A percentile compares a stretch with the other conserved stretches of the same genome.
phyloP scores from a whole-genome alignment of 2,113 vertebrate genomes.

The Motacilla alba region DNA sequence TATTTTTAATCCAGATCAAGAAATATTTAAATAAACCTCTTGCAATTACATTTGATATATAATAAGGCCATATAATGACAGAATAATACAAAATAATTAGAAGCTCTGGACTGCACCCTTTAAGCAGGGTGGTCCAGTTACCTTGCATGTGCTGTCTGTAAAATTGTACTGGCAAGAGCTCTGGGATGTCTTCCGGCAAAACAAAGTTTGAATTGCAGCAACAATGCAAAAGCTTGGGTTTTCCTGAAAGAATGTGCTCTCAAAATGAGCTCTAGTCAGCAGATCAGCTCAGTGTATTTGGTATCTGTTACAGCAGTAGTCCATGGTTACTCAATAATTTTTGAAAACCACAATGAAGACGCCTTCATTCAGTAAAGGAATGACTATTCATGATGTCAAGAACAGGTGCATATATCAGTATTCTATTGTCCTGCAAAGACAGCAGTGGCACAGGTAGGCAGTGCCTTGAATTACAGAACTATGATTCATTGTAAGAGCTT shows the following conservation, averaged over 20 bases:
- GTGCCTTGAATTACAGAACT: background rate
- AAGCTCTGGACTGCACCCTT: background rate
- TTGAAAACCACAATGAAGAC: background rate
- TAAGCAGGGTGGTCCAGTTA: background rate
- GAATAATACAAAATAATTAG: background rate
- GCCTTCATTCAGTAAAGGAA: background rate
- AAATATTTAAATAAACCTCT: background rate
- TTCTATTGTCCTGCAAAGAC: background rate
- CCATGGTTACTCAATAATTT: background rate
- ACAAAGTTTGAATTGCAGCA: background rate
- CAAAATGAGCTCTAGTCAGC: background rate
- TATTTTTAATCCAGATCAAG: background rate
- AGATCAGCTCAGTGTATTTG: background rate
- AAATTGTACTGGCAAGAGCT: background rate
- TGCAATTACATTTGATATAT: background rate
- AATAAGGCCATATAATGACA: background rate
- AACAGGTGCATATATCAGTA: background rate
- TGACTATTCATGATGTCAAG: rapidly evolving
- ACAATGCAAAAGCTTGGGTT: background rate
- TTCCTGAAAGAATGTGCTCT: background rate
- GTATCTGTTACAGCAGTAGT: background rate
- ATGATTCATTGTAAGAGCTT: background rate
- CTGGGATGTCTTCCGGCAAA: background rate
- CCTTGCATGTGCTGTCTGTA: background rate
- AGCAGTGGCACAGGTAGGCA: background rate